Evolutionary conservation across 2,888 invertebrate genomes (phyloP).

Genomic region (Drosophila gaucha): DNA sequence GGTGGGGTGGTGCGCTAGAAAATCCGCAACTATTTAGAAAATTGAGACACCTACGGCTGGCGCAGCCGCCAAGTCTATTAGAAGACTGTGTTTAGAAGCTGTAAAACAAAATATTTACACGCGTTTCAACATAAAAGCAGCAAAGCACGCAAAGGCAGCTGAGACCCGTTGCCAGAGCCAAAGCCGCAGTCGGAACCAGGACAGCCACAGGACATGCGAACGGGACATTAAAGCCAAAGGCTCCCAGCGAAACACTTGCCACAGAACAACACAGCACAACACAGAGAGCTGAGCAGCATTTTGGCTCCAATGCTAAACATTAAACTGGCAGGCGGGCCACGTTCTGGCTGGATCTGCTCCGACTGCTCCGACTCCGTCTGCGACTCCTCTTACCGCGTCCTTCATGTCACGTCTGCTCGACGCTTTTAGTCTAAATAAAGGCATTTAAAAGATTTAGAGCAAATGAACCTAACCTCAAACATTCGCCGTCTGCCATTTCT

Average conservation of each 20-base stretch:
- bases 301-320: constrained; percentile 49
- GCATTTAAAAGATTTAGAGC: constrained; percentile 82
- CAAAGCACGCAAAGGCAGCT: constrained; percentile 69
- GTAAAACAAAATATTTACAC: constrained; percentile 81
- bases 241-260: constrained; percentile 60
- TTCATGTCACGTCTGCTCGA: constrained; percentile 63
- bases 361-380: background rate
- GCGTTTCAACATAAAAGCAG: constrained; percentile 72
- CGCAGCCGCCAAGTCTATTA: constrained; percentile 54
- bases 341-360: constrained; percentile 25
- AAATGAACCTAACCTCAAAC: constrained; percentile 81
- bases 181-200: constrained; percentile 17
- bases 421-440: constrained; percentile 80
- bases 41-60: constrained; percentile 71
- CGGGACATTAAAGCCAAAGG: constrained; percentile 74
- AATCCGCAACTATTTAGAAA: constrained; percentile 68
- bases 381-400: constrained; percentile 36
- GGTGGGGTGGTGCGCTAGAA: background rate
- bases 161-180: constrained; percentile 13
- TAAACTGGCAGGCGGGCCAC: constrained; percentile 68
- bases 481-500: constrained; percentile 64
- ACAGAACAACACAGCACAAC: constrained; percentile 19
- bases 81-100: constrained; percentile 68
- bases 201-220: constrained; percentile 69
- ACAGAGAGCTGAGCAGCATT: constrained; percentile 19